Evolutionary conservation across 2,113 vertebrate species (phyloP), one percentile per base, ranked within the genome.

Genomic region (Malurus elegans): DNA sequence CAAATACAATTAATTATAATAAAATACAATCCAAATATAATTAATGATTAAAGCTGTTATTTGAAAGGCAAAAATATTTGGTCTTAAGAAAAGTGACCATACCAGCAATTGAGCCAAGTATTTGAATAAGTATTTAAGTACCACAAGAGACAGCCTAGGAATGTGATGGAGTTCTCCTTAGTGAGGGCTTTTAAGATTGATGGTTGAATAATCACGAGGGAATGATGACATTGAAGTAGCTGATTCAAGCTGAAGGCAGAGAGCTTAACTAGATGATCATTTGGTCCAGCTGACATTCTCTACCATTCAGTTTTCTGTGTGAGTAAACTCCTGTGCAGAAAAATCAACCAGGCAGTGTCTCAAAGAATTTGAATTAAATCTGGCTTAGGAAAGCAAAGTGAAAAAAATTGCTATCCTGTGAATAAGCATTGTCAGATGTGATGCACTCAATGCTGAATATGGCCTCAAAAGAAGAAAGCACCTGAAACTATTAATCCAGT

Each of bases 241-340:
- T 93, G 79, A 95, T 95, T 76, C 42, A 83, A 82, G 28, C 42
- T 86, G 88, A 94, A 92, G 64, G 79, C 64, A 90, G 72, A 57
- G 75, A 58, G 47, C 54, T 94, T 90, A 94, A 84, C 61, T 85
- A 69, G 54, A 65, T 65, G 32, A 89, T 92, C 5, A 50, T 92
- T 95, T 95, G 79, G 73, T 61, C 42, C 54, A 79, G 32, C 47
- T 92, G 72, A 90, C 75, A 90, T 86, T 76, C 58, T 86, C 25
- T 71, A 26, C 42, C 3, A 6, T 92, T 71, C 71, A 66, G 28
- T 50, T 76, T 88, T 88, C 42, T 74, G 38, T 89, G 66, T 78
- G 47, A 88, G 84, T 88, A 79, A 80, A 73, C 19, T 88, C 40
- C 38, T 78, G 47, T 19, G 60, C 29, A 88, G 64, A 44, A 93